Conservation (phyloP, 2,797 vertebrate genomes). For the Schizopygopsis pylzovi region DNA sequence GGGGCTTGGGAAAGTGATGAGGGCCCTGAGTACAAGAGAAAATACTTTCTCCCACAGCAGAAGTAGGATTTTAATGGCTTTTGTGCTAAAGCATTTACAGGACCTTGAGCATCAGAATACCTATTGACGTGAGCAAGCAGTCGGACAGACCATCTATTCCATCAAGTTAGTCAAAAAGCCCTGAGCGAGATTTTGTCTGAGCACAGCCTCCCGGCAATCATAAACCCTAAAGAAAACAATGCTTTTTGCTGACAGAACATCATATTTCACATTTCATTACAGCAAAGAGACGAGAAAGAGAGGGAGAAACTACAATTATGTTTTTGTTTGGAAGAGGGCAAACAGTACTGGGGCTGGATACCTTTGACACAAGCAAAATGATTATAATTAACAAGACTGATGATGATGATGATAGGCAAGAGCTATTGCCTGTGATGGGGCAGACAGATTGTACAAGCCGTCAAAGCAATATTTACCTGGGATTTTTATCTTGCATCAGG, state of each 20-base stretch:
- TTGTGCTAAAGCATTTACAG: slow-evolving; percentile 23
- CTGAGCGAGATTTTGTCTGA: slow-evolving; percentile 48
- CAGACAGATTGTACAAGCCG: slow-evolving; percentile 34
- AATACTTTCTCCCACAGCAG: slow-evolving; percentile 24
- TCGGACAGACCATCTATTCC: slow-evolving; percentile 54
- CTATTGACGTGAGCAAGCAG: slow-evolving; percentile 35
- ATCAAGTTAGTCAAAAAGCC: slow-evolving; percentile 54
- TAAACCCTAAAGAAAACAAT: slow-evolving; percentile 58
- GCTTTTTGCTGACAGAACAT: slow-evolving; percentile 52
- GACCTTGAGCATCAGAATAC: slow-evolving; percentile 44
- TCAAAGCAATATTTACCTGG: slow-evolving; percentile 35
- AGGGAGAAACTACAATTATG: slow-evolving; percentile 41
- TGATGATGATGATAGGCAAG: slow-evolving; percentile 52
- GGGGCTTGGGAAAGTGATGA: slow-evolving; percentile 27
- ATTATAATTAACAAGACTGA: slow-evolving; percentile 47
- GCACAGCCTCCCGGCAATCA: slow-evolving; percentile 46
- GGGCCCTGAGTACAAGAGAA: slow-evolving; percentile 41
- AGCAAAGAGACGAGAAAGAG: slow-evolving; percentile 18
- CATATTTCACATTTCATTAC: slow-evolving; percentile 54
- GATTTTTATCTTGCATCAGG: slow-evolving; percentile 25
- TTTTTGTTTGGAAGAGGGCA: slow-evolving; percentile 42
- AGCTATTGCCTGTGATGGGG: slow-evolving; percentile 38
- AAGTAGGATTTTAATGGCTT: slow-evolving; percentile 39
- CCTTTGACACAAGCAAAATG: slow-evolving; percentile 54
- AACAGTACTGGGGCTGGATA: slow-evolving; percentile 46